Evolutionary conservation across 2,888 invertebrate species (phyloP).

Genomic region (Volucella bombylans): DNA sequence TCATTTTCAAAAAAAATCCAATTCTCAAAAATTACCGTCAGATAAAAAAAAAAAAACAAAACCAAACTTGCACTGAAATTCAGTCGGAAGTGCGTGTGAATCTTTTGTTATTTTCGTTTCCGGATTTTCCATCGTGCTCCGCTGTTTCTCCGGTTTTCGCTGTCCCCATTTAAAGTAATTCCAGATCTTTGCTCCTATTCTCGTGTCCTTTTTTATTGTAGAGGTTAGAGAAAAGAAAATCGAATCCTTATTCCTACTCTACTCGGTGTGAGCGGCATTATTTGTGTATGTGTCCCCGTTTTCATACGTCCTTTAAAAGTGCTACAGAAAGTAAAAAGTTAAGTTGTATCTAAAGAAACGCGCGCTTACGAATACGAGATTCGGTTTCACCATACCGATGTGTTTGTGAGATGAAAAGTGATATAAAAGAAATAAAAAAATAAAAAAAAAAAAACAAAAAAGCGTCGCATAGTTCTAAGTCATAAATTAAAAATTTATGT

Average conservation of each 20-base stretch:
- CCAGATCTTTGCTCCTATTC: constrained; percentile 45
- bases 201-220: constrained; percentile 19
- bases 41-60: background rate
- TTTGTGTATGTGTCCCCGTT: constrained; percentile 9
- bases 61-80: constrained; percentile 30
- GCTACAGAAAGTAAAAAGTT: constrained; percentile 9
- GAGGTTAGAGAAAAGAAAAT: constrained; percentile 36
- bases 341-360: constrained; percentile 38
- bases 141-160: constrained; percentile 12
- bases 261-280: constrained; percentile 11
- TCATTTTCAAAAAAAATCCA: background rate
- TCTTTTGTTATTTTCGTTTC: constrained; percentile 24
- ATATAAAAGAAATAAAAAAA: background rate
- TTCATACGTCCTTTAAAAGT: constrained; percentile 15
- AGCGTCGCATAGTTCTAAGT: constrained; percentile 27
- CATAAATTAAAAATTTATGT: constrained; percentile 3
- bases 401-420: constrained; percentile 22
- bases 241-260: constrained; percentile 38
- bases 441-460: constrained; percentile 18
- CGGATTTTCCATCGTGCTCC: constrained; percentile 32
- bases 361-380: constrained; percentile 40
- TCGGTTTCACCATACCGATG: background rate
- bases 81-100: constrained; percentile 13
- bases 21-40: constrained; percentile 17
- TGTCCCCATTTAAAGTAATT: constrained; percentile 45